Evolutionary conservation across 2,888 invertebrate genomes (phyloP).

Genomic region (Caenorhabditis sp.): DNA sequence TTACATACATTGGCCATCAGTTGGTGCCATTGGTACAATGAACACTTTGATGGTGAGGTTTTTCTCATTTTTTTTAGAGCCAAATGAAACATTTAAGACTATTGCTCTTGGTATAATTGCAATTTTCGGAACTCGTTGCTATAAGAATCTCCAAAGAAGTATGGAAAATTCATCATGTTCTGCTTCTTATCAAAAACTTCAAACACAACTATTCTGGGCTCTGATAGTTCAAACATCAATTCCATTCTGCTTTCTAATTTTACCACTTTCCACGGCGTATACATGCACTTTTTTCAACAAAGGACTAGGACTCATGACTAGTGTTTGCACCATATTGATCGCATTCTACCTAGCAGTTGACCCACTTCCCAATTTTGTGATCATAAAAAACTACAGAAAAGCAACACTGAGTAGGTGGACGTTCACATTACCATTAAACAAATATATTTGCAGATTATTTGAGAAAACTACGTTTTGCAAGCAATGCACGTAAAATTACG

Average conservation of each 20-base stretch:
- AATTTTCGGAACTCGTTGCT: background rate
- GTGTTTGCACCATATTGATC: background rate
- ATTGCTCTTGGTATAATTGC: background rate
- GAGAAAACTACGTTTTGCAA: too few species aligned
- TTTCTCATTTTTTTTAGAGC: too few species aligned
- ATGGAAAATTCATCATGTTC: background rate
- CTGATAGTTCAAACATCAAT: background rate
- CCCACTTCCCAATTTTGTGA: background rate
- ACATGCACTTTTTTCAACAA: background rate
- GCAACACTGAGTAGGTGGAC: background rate
- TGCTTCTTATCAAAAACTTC: background rate
- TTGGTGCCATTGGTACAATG: background rate
- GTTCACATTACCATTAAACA: too few species aligned
- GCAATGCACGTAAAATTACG: too few species aligned
- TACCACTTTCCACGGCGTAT: background rate
- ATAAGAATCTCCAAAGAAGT: background rate
- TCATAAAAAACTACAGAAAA: background rate
- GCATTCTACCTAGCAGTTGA: background rate
- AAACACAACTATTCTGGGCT: background rate
- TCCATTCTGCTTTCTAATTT: background rate
- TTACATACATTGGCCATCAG: background rate
- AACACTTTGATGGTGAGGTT: background rate
- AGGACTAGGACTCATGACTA: background rate
- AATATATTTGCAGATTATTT: too few species aligned
- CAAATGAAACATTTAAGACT: background rate